phyloP scores from a whole-genome alignment of 2,888 invertebrate species.

The Eupithecia subumbrata region DNA sequence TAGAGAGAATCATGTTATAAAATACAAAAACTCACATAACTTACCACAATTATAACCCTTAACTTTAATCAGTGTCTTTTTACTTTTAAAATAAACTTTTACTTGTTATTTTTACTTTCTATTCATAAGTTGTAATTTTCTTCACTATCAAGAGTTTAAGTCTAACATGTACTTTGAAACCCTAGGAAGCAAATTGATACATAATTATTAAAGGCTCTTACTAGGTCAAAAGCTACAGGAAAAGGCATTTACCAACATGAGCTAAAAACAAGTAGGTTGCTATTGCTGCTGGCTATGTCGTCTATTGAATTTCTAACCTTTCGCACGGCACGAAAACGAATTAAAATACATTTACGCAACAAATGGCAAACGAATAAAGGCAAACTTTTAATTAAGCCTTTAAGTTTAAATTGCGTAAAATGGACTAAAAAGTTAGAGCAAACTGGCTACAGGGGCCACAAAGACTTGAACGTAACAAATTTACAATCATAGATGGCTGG shows the following conservation, averaged over 20 bases:
- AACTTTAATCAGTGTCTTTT: too few species aligned
- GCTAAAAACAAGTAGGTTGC: neutral
- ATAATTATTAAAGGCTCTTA: neutral
- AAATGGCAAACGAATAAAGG: neutral
- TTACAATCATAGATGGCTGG: neutral
- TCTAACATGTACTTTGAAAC: neutral
- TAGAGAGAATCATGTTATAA: too few species aligned
- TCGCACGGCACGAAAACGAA: neutral
- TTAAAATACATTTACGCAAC: constrained; percentile 1
- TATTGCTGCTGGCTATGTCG: neutral
- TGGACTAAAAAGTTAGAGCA: neutral
- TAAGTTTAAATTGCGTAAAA: neutral
- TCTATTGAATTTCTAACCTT: neutral
- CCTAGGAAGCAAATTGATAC: neutral
- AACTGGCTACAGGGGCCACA: neutral
- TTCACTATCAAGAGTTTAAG: too few species aligned
- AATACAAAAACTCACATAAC: too few species aligned
- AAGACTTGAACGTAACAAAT: neutral
- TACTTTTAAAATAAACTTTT: too few species aligned
- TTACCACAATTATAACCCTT: too few species aligned
- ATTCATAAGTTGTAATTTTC: too few species aligned
- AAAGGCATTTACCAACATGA: neutral
- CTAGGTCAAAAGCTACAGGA: neutral
- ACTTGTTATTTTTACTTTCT: too few species aligned
- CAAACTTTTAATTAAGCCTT: neutral